phyloP scores from a whole-genome alignment of 2,113 vertebrate species.

The Rhombomys opimus region DNA sequence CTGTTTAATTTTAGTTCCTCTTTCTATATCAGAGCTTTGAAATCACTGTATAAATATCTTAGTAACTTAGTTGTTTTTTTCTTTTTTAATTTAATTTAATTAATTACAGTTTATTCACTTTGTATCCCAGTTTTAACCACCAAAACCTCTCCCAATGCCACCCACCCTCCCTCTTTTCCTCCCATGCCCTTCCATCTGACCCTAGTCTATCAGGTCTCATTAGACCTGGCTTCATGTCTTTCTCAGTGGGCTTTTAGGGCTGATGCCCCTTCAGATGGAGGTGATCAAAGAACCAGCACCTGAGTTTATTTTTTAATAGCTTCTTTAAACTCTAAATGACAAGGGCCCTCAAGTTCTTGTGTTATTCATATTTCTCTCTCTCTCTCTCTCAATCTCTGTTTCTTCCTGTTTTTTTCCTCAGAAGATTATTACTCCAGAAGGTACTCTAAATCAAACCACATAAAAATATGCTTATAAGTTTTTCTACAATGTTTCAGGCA shows the following conservation, averaged over 20 bases:
- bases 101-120: too few species aligned
- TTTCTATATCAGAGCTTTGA: constrained; percentile 2
- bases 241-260: too few species aligned
- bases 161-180: too few species aligned
- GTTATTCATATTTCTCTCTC: not conserved
- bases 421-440: not conserved
- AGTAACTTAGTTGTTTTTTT: not conserved
- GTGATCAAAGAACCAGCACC: too few species aligned
- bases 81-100: too few species aligned
- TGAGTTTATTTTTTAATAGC: not conserved
- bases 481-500: not conserved
- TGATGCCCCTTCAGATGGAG: too few species aligned
- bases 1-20: not conserved
- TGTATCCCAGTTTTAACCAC: too few species aligned
- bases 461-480: not conserved
- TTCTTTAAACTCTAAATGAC: constrained; percentile 36
- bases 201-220: too few species aligned
- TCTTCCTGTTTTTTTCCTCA: not conserved
- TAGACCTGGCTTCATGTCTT: too few species aligned
- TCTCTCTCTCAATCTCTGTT: too few species aligned
- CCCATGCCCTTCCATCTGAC: too few species aligned
- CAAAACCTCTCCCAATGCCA: too few species aligned
- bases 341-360: not conserved
- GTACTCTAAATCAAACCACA: not conserved
- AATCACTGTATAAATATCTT: constrained; percentile 7